These are phyloP conservation scores for Tetragonisca angustula DNA, from an alignment of 2,888 invertebrate species.

Conservation along the genomic window DNA sequence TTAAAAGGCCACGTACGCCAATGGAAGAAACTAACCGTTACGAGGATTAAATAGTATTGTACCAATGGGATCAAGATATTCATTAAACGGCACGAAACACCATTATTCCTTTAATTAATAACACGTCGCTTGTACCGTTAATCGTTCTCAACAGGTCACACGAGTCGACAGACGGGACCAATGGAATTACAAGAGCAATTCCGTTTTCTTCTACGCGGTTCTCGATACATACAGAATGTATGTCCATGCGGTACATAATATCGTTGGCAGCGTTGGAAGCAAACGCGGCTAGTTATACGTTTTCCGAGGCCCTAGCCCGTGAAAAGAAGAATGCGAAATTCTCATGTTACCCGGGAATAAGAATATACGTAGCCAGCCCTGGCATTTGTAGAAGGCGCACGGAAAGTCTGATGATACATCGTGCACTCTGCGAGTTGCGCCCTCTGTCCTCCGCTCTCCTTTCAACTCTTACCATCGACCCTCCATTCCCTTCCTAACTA, in stretches of 20 bases:
- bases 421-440: slow-evolving; percentile 57
- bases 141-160: neutral
- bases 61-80: too few species aligned
- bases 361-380: slow-evolving; percentile 60
- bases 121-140: neutral
- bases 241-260: neutral
- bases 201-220: neutral
- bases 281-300: slow-evolving; percentile 4
- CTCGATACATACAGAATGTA: neutral
- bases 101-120: too few species aligned
- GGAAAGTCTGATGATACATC: slow-evolving; percentile 72
- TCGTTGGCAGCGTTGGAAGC: neutral
- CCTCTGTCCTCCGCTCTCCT: slow-evolving; percentile 55
- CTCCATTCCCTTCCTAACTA: slow-evolving; percentile 55
- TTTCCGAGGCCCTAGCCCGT: too few species aligned
- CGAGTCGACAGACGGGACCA: neutral
- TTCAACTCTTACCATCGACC: slow-evolving; percentile 62
- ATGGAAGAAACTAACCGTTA: neutral
- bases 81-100: too few species aligned
- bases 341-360: slow-evolving; percentile 39
- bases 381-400: slow-evolving; percentile 61
- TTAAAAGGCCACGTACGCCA: neutral
- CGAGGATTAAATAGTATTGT: neutral
- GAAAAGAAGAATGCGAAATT: slow-evolving; percentile 29
- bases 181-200: neutral